A percentile compares a stretch with the other conserved stretches of the same genome.
These are phyloP conservation scores for Syngnathus typhle DNA, from an alignment of 2,113 vertebrate species.

Conservation along the genomic window DNA sequence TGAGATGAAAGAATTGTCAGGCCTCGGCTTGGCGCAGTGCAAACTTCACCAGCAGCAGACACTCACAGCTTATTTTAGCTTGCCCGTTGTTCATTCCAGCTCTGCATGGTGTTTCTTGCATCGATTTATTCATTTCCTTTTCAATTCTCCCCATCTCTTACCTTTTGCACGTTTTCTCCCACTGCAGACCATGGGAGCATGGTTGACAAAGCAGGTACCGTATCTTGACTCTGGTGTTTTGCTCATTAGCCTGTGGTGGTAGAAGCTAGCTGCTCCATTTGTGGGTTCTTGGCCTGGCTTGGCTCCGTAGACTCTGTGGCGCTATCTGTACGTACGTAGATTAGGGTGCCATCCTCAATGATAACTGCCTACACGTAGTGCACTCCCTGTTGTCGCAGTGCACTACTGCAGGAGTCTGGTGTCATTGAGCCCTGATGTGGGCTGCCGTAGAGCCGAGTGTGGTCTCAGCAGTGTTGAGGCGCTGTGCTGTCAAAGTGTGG, in stretches of 20 bases:
- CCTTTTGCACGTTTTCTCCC: conserved; percentile 74
- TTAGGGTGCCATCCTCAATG: conserved; percentile 60
- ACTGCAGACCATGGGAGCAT: conserved; percentile 79
- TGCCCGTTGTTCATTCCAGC: conserved; percentile 65
- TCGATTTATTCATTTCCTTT: conserved; percentile 32
- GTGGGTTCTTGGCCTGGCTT: conserved; percentile 66
- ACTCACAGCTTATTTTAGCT: conserved; percentile 50
- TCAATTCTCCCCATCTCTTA: conserved; percentile 60
- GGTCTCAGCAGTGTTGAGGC: conserved; percentile 51
- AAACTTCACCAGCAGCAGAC: conserved; percentile 58
- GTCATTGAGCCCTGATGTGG: conserved; percentile 60
- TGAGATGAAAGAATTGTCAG: conserved; percentile 63
- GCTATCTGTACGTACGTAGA: conserved; percentile 59
- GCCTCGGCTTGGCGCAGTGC: conserved; percentile 52
- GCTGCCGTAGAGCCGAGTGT: conserved; percentile 56
- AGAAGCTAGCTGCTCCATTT: conserved; percentile 66
- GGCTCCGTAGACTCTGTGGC: conserved; percentile 70
- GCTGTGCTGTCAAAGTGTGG: conserved; percentile 60
- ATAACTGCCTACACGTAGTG: conserved; percentile 48
- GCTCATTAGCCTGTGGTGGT: conserved; percentile 70
- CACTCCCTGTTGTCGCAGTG: conserved; percentile 42
- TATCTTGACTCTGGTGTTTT: conserved; percentile 72
- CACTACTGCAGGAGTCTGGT: conserved; percentile 42
- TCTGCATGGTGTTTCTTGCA: conserved; percentile 68
- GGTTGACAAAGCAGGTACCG: conserved; percentile 78